Conservation (phyloP, 1,140 invertebrate genomes). For the Hyphantria cunea region DNA sequence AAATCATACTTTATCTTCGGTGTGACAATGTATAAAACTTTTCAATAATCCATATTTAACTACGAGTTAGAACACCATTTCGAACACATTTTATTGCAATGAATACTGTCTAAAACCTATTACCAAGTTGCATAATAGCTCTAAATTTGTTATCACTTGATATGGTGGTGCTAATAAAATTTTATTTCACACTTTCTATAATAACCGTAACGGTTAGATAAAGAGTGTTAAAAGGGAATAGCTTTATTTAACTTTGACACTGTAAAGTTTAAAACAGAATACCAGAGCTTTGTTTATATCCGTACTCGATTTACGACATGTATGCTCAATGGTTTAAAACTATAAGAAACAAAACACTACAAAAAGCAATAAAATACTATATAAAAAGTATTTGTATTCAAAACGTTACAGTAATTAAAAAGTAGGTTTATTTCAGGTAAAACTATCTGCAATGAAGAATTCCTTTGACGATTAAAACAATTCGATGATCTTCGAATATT, state of each 20-base stretch:
- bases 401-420: too few relatives aligned
- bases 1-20: too few relatives aligned
- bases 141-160: slow-evolving; percentile 36
- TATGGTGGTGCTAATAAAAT: slow-evolving; percentile 41
- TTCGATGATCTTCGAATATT: too few relatives aligned
- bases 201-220: slow-evolving; percentile 44
- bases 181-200: slow-evolving; percentile 44
- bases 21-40: not conserved
- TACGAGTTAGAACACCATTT: too few relatives aligned
- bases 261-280: slow-evolving; percentile 17
- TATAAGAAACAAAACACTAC: too few relatives aligned
- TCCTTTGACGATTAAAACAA: too few relatives aligned
- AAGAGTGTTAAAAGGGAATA: slow-evolving; percentile 30
- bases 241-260: slow-evolving; percentile 35
- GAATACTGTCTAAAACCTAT: slow-evolving; percentile 21
- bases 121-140: slow-evolving; percentile 29
- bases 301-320: too few relatives aligned
- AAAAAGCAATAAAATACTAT: too few relatives aligned
- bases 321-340: too few relatives aligned
- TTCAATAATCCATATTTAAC: slow-evolving; percentile 12
- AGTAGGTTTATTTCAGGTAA: too few relatives aligned
- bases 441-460: too few relatives aligned
- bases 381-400: too few relatives aligned
- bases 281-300: not conserved
- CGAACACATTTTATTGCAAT: slow-evolving; percentile 14